Percentiles rank a stretch among this genome's conserved stretches.
Conservation (phyloP, 2,113 vertebrate genomes). For the Furnarius figulus region DNA sequence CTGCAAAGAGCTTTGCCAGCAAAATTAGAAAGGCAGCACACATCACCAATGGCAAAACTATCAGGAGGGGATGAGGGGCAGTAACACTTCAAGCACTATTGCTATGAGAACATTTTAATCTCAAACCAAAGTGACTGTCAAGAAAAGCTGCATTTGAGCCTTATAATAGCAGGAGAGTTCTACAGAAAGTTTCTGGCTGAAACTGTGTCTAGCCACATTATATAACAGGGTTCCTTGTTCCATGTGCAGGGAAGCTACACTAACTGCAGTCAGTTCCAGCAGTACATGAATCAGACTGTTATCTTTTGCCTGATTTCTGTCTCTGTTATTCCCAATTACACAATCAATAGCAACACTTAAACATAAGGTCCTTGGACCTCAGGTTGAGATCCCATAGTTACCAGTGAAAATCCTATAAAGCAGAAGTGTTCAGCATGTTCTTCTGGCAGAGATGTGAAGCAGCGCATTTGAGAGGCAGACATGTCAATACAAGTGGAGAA, state of each 20-base stretch:
- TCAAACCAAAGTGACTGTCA: not conserved
- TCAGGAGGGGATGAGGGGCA: not conserved
- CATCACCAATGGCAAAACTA: not conserved
- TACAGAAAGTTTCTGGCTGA: not conserved
- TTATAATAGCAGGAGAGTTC: not conserved
- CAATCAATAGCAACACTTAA: not conserved
- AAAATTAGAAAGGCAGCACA: not conserved
- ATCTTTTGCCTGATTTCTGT: not conserved
- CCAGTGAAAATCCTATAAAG: not conserved
- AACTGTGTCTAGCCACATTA: not conserved
- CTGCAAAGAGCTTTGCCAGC: not conserved
- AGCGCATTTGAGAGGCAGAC: not conserved
- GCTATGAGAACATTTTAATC: not conserved
- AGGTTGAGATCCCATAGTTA: not conserved
- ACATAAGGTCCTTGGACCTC: not conserved
- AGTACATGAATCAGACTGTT: not conserved
- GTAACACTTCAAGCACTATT: not conserved
- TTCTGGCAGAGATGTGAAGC: not conserved
- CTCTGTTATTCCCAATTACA: not conserved
- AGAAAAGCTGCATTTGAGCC: not conserved
- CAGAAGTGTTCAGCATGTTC: not conserved
- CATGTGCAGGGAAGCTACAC: not conserved
- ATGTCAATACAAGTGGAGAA: not conserved
- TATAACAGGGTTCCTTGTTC: not conserved
- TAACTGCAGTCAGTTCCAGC: not conserved